Conservation (phyloP, 2,113 vertebrate species). For the Otocyon megalotis region DNA sequence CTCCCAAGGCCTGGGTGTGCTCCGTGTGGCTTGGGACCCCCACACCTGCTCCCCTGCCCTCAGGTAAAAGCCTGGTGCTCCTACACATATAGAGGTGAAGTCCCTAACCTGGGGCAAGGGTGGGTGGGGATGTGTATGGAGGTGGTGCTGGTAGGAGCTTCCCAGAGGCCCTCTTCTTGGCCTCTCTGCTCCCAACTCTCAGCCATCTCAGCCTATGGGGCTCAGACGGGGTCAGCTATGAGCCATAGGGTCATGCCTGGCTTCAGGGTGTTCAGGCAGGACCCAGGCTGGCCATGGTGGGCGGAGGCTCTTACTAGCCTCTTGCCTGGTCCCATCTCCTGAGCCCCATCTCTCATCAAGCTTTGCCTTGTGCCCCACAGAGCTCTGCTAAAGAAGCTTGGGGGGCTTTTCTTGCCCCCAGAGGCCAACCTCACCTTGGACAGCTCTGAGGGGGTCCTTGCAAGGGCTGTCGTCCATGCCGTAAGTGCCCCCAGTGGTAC, state of each 20-base stretch:
- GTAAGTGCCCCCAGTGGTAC: slow-evolving; percentile 72
- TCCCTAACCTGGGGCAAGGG: accelerated
- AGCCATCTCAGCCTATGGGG: neutral
- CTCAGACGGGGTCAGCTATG: neutral
- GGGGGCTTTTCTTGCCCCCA: slow-evolving; percentile 86
- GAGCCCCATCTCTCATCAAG: neutral
- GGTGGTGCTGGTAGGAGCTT: neutral
- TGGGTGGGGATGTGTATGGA: accelerated
- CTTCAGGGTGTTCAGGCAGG: neutral
- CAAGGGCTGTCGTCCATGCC: slow-evolving; percentile 72
- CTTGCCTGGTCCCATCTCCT: neutral
- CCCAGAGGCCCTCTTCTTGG: neutral
- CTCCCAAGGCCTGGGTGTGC: slow-evolving; percentile 90
- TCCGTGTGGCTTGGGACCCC: slow-evolving; percentile 87
- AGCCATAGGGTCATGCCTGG: neutral
- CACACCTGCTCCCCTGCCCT: slow-evolving; percentile 83
- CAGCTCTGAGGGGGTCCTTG: neutral
- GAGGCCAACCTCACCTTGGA: neutral
- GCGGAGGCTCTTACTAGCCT: neutral
- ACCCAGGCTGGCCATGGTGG: neutral
- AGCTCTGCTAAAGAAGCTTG: slow-evolving; percentile 82
- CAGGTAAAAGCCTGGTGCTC: slow-evolving; percentile 79
- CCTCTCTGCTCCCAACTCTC: neutral
- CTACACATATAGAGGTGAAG: neutral
- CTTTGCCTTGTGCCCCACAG: slow-evolving; percentile 69